Percentiles rank a stretch among this genome's conserved stretches.
Conservation (phyloP, 2,888 invertebrate species). For the Heliconius hortense region DNA sequence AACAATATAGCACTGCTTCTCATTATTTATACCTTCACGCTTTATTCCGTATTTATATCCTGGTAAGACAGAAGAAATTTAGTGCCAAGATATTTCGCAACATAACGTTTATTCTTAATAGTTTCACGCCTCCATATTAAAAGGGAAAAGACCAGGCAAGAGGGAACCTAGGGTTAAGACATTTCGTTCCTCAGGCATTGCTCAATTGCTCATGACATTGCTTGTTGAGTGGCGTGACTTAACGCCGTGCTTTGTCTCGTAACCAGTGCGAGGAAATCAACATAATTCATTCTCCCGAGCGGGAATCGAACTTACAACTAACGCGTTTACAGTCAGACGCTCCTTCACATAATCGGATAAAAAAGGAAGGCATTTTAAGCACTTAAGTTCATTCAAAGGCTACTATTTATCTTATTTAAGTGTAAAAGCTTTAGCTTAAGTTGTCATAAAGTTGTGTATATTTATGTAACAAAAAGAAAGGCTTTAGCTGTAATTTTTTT, state of each 20-base stretch:
- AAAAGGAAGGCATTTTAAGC: slow-evolving; percentile 1
- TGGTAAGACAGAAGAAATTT: too few species aligned
- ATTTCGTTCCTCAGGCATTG: background rate
- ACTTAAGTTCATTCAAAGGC: slow-evolving; percentile 14
- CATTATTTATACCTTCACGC: too few species aligned
- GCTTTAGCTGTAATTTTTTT: background rate
- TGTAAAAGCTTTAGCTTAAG: slow-evolving; percentile 5
- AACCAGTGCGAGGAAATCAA: background rate
- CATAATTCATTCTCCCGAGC: background rate
- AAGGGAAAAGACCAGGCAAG: too few species aligned
- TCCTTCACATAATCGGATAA: slow-evolving; percentile 13
- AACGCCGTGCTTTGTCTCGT: too few species aligned
- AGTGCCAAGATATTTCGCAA: too few species aligned
- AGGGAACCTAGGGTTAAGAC: too few species aligned
- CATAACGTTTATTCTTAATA: too few species aligned
- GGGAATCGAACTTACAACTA: background rate
- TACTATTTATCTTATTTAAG: slow-evolving; percentile 9
- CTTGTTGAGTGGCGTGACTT: too few species aligned
- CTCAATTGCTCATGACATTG: background rate
- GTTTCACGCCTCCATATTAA: too few species aligned
- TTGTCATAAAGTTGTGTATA: slow-evolving; percentile 11
- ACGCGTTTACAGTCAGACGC: background rate
- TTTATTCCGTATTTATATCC: too few species aligned
- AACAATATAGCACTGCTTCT: too few species aligned
- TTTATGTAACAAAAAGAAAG: background rate